Conservation (phyloP, 1,140 invertebrate species). For the Aphelenchoides fujianensis region DNA sequence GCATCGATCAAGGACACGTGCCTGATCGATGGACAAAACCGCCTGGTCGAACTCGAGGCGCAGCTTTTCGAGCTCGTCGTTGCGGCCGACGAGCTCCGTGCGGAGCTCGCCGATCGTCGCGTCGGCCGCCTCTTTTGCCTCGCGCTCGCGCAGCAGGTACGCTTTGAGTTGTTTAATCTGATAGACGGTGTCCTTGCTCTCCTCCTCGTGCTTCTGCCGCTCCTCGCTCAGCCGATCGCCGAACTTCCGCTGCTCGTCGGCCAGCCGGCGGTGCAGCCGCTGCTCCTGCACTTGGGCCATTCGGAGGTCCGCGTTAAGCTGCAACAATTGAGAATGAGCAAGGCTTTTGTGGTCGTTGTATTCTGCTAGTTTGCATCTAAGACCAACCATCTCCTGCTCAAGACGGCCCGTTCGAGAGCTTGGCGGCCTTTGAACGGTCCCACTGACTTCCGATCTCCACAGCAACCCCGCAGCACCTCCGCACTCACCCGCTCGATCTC, state of each 20-base stretch:
- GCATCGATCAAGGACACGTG: background rate
- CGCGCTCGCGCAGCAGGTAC: constrained; percentile 19
- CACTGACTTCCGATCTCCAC: too few relatives aligned
- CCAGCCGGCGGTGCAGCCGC: background rate
- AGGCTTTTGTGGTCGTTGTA: too few relatives aligned
- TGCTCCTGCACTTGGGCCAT: background rate
- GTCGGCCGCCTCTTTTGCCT: constrained; percentile 24
- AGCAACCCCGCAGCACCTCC: too few relatives aligned
- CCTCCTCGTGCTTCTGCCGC: constrained; percentile 8
- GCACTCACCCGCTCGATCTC: background rate
- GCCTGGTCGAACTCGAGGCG: background rate
- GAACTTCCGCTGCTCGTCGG: constrained; percentile 1
- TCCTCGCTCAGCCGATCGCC: constrained; percentile 8
- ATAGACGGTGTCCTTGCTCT: constrained; percentile 18
- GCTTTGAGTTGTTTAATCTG: constrained; percentile 22
- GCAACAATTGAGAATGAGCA: background rate
- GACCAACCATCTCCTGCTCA: too few relatives aligned
- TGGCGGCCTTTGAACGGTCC: too few relatives aligned
- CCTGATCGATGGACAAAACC: background rate
- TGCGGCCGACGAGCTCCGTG: constrained; percentile 8
- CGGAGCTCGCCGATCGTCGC: background rate
- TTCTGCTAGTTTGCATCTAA: too few relatives aligned
- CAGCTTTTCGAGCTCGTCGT: constrained; percentile 24
- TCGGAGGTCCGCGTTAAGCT: background rate
- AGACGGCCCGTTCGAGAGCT: too few relatives aligned